These are phyloP conservation scores for Merluccius polli DNA, from an alignment of 2,797 vertebrate species.

Conservation along the genomic window DNA sequence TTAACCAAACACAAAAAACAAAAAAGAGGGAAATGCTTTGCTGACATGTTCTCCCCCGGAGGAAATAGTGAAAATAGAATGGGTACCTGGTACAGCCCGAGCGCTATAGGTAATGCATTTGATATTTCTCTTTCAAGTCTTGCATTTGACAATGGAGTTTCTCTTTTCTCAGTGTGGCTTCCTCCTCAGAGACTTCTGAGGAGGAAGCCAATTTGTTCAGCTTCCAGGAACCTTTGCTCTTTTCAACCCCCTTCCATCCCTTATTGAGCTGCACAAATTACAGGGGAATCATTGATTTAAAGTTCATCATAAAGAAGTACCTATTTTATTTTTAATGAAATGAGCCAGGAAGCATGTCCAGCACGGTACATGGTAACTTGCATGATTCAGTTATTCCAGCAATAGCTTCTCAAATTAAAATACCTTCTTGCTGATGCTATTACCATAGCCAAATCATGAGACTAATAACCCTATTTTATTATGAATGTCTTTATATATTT, in stretches of 20 bases:
- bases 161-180: conserved; percentile 4
- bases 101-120: conserved; percentile 29
- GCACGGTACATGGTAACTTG: not conserved
- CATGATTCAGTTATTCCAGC: not conserved
- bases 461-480: not conserved
- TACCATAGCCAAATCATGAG: not conserved
- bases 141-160: conserved; percentile 6
- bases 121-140: conserved; percentile 24
- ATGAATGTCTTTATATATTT: not conserved
- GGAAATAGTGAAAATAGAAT: conserved; percentile 11
- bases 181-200: not conserved
- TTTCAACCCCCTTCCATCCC: not conserved
- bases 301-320: not conserved
- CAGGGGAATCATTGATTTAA: not conserved
- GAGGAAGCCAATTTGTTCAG: not conserved
- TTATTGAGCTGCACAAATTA: not conserved
- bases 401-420: not conserved
- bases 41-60: not conserved
- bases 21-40: not conserved
- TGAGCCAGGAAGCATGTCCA: not conserved
- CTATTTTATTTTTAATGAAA: not conserved
- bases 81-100: conserved; percentile 1
- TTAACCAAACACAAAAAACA: not conserved
- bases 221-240: not conserved
- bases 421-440: not conserved